These are phyloP conservation scores for Pristionchus entomophagus DNA, from an alignment of 2,888 invertebrate genomes.

Conservation along the genomic window DNA sequence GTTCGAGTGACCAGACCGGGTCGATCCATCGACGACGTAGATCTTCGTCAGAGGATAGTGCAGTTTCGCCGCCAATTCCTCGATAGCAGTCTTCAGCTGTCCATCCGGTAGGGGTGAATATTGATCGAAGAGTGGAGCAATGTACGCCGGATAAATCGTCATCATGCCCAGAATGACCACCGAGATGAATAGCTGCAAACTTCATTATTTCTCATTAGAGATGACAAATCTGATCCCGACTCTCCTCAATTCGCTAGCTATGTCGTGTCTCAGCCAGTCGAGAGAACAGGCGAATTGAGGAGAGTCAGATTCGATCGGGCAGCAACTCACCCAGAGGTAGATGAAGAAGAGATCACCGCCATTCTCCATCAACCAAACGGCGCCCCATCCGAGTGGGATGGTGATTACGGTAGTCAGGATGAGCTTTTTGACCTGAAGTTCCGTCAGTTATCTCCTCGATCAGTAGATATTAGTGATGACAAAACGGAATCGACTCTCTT, in stretches of 20 bases:
- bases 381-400: constrained; percentile 86
- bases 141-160: constrained; percentile 88
- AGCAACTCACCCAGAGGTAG: constrained; percentile 89
- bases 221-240: no score
- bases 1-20: constrained; percentile 83
- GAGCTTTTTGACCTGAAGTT: constrained; percentile 84
- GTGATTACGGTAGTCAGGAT: constrained; percentile 84
- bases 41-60: constrained; percentile 93
- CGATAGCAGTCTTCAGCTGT: constrained; percentile 84
- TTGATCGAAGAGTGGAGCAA: constrained; percentile 97
- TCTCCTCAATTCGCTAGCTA: no score
- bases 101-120: constrained; percentile 96
- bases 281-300: no score
- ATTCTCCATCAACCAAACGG: constrained; percentile 82
- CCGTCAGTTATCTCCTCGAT: no score
- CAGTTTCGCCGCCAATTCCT: constrained; percentile 88
- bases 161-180: constrained; percentile 83
- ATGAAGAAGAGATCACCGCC: constrained; percentile 96
- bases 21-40: constrained; percentile 89
- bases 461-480: no score
- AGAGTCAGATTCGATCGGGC: no score
- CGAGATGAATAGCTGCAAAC: constrained; percentile 85
- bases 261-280: no score
- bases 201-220: no score
- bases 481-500: no score